Evolutionary conservation across 1,140 invertebrate species (phyloP), one percentile per base, ranked within the genome.

Genomic region (Papilio dardanus): DNA sequence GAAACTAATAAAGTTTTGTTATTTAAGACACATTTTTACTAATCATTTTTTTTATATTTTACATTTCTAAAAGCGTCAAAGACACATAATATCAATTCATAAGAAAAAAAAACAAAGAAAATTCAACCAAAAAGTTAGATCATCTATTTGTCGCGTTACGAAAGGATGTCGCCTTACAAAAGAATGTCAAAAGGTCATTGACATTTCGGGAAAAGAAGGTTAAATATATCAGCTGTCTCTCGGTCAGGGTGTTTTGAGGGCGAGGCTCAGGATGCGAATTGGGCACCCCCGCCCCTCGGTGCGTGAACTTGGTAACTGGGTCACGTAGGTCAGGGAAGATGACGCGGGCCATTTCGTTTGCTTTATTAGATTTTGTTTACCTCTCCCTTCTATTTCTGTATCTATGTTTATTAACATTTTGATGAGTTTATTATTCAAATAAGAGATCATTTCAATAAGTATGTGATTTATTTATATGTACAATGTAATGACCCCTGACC

Each of bases 311-410:
- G 77, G 74, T 73, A 83, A 82, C 74, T 85, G 76, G 81, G 80
- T 82, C 81, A 80, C 74, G 69, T 85, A 86, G 86, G 81, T 85
- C 84, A 82, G 80, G 77, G 79, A 81, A 80, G 77, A 31, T 73
- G 71, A 73, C 71, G 46, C 58, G 54, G 71, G 46, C 16, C 42
- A 30, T 71, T 69, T 40, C 2, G 7, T 31, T 33, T 19, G 67
- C 19, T 40, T 21, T 37, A 68, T 68, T 12, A 10, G 30, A 40
- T 40, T 37, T 40, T 67, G 65, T 67, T 35, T 67, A 19, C 28
- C 8, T 7, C 19, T 35, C 21, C 30, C 24, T 37, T 37, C 21
- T 67, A 24, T 40, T 35, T 14, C n/a, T 21, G 12, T 21, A 21
- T 69, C 19, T 2, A 4, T 24, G 21, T 68, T 40, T 68, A 35